Evolutionary conservation across 2,113 vertebrate genomes (phyloP).

Genomic region (Paedocypris sp.): DNA sequence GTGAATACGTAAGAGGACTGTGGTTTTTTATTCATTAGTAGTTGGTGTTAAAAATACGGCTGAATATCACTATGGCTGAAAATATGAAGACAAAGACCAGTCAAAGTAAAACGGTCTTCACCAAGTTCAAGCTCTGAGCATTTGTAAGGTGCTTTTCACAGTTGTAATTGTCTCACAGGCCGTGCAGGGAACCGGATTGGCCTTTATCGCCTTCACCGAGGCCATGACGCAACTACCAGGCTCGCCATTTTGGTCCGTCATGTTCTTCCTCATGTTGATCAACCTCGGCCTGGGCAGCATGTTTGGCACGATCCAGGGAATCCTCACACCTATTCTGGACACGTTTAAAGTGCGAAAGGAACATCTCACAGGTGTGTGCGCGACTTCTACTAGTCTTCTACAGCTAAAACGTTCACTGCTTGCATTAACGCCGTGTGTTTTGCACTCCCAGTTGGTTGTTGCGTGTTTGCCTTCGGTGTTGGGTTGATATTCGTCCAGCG

Average conservation of each 20-base stretch:
- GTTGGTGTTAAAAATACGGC: too few species aligned
- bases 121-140: too few species aligned
- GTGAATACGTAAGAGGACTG: too few species aligned
- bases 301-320: conserved; percentile 96
- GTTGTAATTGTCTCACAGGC: conserved; percentile 66
- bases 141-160: too few species aligned
- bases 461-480: conserved; percentile 78
- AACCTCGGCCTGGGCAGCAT: conserved; percentile 95
- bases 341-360: conserved; percentile 94
- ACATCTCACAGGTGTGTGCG: conserved; percentile 69
- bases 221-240: conserved; percentile 96
- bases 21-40: too few species aligned
- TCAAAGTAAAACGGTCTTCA: too few species aligned
- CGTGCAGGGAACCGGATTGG: conserved; percentile 89
- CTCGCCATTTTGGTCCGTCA: conserved; percentile 96
- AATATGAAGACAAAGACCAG: too few species aligned
- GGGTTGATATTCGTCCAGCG: conserved; percentile 91
- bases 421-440: too few species aligned
- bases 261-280: conserved; percentile 97
- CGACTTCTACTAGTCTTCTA: too few species aligned
- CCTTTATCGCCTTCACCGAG: conserved; percentile 97
- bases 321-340: conserved; percentile 86
- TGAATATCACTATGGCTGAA: too few species aligned
- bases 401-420: too few species aligned
- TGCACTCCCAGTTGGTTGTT: conserved; percentile 87